Base-by-base conservation (phyloP, 2,797 vertebrate species). In the Crenichthys baileyi region DNA sequence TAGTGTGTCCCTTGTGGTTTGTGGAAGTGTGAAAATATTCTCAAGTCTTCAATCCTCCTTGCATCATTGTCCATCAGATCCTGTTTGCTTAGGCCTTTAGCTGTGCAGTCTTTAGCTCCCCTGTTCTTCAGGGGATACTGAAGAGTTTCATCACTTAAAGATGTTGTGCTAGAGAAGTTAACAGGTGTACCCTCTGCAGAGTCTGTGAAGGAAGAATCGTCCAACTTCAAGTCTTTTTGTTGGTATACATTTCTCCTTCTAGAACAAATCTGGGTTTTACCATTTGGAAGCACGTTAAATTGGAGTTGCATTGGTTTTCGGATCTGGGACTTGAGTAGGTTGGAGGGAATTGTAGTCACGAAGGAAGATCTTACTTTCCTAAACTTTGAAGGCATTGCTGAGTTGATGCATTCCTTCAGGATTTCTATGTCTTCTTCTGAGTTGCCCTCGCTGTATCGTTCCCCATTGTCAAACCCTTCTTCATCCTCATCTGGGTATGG, bases 371-470 rank as follows among this genome's bases (percentile, higher is more conserved):
- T 96, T 73, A 98, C 95, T 91, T 98, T 98, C 79, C 96, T 96
- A 91, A 99, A 97, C 82, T 96, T 97, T 44, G 97, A 96, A 1
- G 98, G 98, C 97, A 99, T 97, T 1, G 98, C 97, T 0, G 97
- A 97, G 87, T 97, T 98, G 86, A 99, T 98, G 89, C 98, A 99
- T 78, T 99, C 98, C 80, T 98, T 98, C 53, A 99, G 91, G 88
- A 98, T 98, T 92, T 99, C 97, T 20, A 99, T 97, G 85, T 98
- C 97, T 0, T 99, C 97, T 0, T 99, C 98, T 0, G 94, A 95
- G 48, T 96, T 96, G 1, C 96, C 88, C 12, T 98, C 97, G n/a
- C 94, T 95, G 24, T 96, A 96, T 76, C 95, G 90, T 82, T 97
- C 97, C 0, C 86, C 87, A 1, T 92, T 93, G 77, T 95, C 93